Percentiles rank a stretch among this genome's conserved stretches.
Evolutionary conservation across 2,888 invertebrate genomes (phyloP).

Genomic region (Amphimallon solstitiale): DNA sequence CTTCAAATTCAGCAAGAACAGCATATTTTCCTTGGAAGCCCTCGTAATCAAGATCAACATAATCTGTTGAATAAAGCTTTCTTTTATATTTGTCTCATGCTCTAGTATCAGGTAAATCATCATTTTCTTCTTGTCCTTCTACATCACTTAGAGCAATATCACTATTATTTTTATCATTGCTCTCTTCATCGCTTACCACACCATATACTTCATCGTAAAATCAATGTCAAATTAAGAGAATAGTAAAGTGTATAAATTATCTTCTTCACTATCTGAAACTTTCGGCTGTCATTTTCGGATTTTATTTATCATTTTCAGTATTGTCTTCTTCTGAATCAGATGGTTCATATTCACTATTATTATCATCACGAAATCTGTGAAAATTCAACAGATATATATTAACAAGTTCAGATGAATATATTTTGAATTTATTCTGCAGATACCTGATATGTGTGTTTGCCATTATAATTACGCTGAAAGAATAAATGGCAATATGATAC

Average conservation of each 20-base stretch:
- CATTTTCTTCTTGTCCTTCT: slow-evolving; percentile 73
- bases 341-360: slow-evolving; percentile 69
- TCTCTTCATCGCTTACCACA: slow-evolving; percentile 51
- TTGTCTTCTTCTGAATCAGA: slow-evolving; percentile 81
- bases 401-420: neutral
- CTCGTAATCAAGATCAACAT: slow-evolving; percentile 87
- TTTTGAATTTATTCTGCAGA: neutral
- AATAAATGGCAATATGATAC: no score
- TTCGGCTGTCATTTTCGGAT: slow-evolving; percentile 67
- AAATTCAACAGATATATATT: neutral
- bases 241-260: neutral
- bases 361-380: slow-evolving; percentile 34
- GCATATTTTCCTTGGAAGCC: slow-evolving; percentile 73
- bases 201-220: slow-evolving; percentile 39
- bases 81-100: slow-evolving; percentile 89
- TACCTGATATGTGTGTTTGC: slow-evolving; percentile 34
- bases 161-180: slow-evolving; percentile 65
- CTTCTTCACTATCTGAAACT: slow-evolving; percentile 66
- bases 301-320: slow-evolving; percentile 73
- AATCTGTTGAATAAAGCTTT: slow-evolving; percentile 87
- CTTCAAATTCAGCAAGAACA: slow-evolving; percentile 81
- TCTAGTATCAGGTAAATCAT: slow-evolving; percentile 79
- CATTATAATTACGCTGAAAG: no score
- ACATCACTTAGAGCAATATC: slow-evolving; percentile 77
- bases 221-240: neutral